Percentiles rank a stretch among this genome's conserved stretches.
Evolutionary conservation across 1,140 invertebrate genomes (phyloP).

Genomic region (Mycetomoellerius zeteki): DNA sequence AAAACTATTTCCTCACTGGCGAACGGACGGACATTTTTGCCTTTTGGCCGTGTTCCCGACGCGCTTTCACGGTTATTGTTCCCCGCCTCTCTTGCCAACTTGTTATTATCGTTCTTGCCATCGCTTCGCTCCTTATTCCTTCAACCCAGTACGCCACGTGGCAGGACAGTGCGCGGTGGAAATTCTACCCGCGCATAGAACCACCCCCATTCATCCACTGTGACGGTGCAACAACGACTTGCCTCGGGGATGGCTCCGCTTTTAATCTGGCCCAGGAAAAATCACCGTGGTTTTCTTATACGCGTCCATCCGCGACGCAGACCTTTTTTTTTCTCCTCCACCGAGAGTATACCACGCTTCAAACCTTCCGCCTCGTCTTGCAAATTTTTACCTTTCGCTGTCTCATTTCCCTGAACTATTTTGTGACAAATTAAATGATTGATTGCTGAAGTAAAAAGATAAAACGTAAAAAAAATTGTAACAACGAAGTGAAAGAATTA

Average conservation of each 20-base stretch:
- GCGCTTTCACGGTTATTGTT: conserved; percentile 76
- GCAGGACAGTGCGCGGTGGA: background rate
- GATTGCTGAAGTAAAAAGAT: conserved; percentile 15
- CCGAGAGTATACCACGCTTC: background rate
- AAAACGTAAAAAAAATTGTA: background rate
- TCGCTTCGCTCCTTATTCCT: conserved; percentile 56
- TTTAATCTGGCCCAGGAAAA: conserved; percentile 69
- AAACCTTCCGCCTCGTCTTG: background rate
- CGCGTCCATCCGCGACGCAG: conserved; percentile 50
- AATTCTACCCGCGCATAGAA: conserved; percentile 34
- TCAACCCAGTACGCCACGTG: conserved; percentile 40
- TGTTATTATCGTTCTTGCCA: conserved; percentile 73
- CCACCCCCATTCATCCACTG: background rate
- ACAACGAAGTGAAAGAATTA: background rate
- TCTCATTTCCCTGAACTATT: background rate
- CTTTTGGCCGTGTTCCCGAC: conserved; percentile 76
- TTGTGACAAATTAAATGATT: conserved; percentile 17
- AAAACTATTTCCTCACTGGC: conserved; percentile 60
- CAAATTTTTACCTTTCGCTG: conserved; percentile 1
- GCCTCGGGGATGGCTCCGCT: conserved; percentile 37
- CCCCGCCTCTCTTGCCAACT: conserved; percentile 29
- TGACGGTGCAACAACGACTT: background rate
- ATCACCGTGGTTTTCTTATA: conserved; percentile 51
- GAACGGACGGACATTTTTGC: conserved; percentile 71
- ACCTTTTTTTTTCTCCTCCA: conserved; percentile 21